These are phyloP conservation scores for Phataginus tetradactyla DNA, from an alignment of 2,797 vertebrate species.

Conservation along the genomic window DNA sequence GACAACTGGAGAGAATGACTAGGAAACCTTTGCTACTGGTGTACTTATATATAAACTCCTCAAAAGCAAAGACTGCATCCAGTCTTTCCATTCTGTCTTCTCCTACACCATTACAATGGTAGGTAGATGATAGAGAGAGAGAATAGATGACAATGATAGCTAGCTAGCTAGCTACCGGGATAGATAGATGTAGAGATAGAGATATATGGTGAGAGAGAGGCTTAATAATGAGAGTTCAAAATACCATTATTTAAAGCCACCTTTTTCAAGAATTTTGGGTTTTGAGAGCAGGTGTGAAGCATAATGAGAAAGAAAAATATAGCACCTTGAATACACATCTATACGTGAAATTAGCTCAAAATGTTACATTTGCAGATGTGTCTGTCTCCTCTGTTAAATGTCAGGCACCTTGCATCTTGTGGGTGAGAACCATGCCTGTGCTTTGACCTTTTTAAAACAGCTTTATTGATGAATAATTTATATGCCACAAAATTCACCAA, in stretches of 20 bases:
- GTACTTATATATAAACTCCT: background rate
- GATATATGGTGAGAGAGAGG: background rate
- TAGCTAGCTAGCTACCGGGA: background rate
- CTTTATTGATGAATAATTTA: slow-evolving; percentile 18
- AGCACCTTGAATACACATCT: background rate
- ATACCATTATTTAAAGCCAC: background rate
- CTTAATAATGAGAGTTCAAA: background rate
- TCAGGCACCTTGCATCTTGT: background rate
- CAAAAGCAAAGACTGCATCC: background rate
- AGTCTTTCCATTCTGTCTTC: slow-evolving; percentile 13
- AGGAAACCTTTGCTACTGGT: background rate
- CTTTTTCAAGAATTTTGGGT: slow-evolving; percentile 35
- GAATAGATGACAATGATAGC: background rate
- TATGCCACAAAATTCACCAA: background rate
- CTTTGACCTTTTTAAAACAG: background rate
- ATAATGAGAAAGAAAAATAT: background rate
- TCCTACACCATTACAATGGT: background rate
- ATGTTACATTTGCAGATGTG: background rate
- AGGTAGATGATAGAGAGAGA: background rate
- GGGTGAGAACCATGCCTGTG: background rate
- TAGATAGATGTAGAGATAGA: background rate
- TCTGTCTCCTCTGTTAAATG: slow-evolving; percentile 22
- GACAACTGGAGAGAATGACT: background rate
- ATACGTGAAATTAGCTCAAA: slow-evolving; percentile 38
- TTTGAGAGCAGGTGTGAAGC: background rate